These are phyloP conservation scores for Flabesymbios commensalis DNA, from an alignment of 2,888 invertebrate species.

Conservation along the genomic window DNA sequence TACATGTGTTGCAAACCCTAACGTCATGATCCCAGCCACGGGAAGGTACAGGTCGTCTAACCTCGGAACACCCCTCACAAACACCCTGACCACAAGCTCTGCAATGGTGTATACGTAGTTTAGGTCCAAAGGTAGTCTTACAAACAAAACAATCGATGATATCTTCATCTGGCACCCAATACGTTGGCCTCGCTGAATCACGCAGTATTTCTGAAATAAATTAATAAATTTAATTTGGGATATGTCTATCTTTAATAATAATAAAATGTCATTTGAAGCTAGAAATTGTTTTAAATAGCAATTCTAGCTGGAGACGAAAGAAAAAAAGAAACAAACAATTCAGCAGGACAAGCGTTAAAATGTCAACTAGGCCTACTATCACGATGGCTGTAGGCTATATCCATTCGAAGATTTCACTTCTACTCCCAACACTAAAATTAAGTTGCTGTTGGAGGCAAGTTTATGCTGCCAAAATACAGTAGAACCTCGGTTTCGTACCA, in stretches of 20 bases:
- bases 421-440: too few species aligned
- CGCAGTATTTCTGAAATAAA: conserved; percentile 65
- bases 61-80: conserved; percentile 66
- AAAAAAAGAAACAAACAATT: conserved; percentile 4
- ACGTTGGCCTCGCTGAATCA: conserved; percentile 75
- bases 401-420: too few species aligned
- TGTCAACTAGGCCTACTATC: too few species aligned
- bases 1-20: conserved; percentile 63
- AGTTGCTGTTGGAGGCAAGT: too few species aligned
- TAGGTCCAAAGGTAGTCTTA: conserved; percentile 66
- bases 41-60: conserved; percentile 58
- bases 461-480: too few species aligned
- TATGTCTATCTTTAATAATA: neutral
- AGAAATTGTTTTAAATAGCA: neutral
- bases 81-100: conserved; percentile 75
- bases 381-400: too few species aligned
- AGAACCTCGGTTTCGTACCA: too few species aligned
- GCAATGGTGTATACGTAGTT: conserved; percentile 69
- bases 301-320: neutral
- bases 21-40: conserved; percentile 65
- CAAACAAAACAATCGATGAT: conserved; percentile 73
- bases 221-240: neutral
- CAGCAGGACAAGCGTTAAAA: too few species aligned
- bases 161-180: conserved; percentile 80
- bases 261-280: neutral